Evolutionary conservation across 1,140 invertebrate genomes (phyloP).

Genomic region (Drosophila sproati): DNA sequence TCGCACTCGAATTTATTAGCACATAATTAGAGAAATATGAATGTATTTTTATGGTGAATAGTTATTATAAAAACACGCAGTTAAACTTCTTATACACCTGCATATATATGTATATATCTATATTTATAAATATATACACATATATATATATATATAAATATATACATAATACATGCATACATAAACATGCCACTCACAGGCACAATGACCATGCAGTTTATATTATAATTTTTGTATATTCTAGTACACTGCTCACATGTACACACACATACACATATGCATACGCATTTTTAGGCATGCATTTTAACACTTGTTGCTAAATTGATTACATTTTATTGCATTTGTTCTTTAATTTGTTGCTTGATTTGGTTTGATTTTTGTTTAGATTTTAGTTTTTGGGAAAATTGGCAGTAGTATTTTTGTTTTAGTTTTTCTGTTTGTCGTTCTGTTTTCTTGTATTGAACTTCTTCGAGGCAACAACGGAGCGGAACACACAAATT

Average conservation of each 20-base stretch:
- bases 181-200: slow-evolving; percentile 33
- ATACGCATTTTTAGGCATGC: slow-evolving; percentile 1
- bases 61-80: not conserved
- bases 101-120: not conserved
- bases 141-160: not conserved
- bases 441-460: slow-evolving; percentile 16
- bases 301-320: slow-evolving; percentile 43
- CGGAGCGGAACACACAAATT: slow-evolving; percentile 41
- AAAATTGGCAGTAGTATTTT: slow-evolving; percentile 22
- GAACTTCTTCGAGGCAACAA: slow-evolving; percentile 35
- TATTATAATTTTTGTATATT: slow-evolving; percentile 19
- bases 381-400: not conserved
- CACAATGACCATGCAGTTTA: slow-evolving; percentile 37
- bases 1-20: slow-evolving; percentile 7
- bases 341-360: slow-evolving; percentile 22
- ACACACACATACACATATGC: slow-evolving; percentile 21
- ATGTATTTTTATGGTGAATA: not conserved
- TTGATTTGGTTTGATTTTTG: slow-evolving; percentile 12
- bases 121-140: not conserved
- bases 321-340: slow-evolving; percentile 17
- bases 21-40: slow-evolving; percentile 2
- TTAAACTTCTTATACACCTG: no score
- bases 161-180: slow-evolving; percentile 18
- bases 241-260: slow-evolving; percentile 4
- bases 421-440: slow-evolving; percentile 12